These are phyloP conservation scores for Dendrolimus houi DNA, from an alignment of 2,888 invertebrate genomes.

Conservation along the genomic window DNA sequence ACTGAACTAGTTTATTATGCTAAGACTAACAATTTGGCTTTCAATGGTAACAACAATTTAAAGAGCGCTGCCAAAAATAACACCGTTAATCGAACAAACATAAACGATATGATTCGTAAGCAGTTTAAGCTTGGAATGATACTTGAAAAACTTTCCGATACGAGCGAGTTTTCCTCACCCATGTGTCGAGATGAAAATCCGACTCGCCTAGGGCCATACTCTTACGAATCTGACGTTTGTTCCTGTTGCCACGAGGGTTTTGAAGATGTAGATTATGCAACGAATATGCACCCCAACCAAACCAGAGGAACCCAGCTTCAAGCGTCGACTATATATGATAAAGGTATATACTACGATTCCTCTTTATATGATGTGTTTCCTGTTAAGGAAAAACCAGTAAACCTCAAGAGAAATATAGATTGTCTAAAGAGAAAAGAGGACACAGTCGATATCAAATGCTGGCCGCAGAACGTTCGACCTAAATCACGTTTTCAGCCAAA, in stretches of 20 bases:
- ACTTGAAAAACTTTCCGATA: constrained; percentile 26
- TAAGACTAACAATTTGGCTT: constrained; percentile 25
- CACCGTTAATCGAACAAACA: constrained; percentile 17
- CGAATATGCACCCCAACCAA: constrained; percentile 10
- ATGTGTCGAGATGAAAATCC: constrained; percentile 37
- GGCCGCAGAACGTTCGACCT: constrained; percentile 26
- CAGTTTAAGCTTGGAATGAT: constrained; percentile 36
- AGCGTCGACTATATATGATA: constrained; percentile 14
- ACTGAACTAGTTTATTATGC: constrained; percentile 40
- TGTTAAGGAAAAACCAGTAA: constrained; percentile 43
- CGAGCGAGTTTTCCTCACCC: constrained; percentile 46
- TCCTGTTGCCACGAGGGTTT: constrained; percentile 47
- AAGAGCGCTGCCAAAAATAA: background rate
- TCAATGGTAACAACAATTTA: constrained; percentile 10
- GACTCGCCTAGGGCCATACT: constrained; percentile 1
- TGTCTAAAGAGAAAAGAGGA: constrained; percentile 21
- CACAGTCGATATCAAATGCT: constrained; percentile 20
- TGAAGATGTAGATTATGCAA: constrained; percentile 40
- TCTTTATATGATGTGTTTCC: constrained; percentile 53
- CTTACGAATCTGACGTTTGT: constrained; percentile 37
- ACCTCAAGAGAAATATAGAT: constrained; percentile 21
- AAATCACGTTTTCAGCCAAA: constrained; percentile 18
- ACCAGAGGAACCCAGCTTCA: constrained; percentile 9
- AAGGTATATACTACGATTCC: constrained; percentile 42
- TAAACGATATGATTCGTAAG: constrained; percentile 34